Base-by-base conservation (phyloP, 2,888 invertebrate genomes). In the Napeogenes sylphis region DNA sequence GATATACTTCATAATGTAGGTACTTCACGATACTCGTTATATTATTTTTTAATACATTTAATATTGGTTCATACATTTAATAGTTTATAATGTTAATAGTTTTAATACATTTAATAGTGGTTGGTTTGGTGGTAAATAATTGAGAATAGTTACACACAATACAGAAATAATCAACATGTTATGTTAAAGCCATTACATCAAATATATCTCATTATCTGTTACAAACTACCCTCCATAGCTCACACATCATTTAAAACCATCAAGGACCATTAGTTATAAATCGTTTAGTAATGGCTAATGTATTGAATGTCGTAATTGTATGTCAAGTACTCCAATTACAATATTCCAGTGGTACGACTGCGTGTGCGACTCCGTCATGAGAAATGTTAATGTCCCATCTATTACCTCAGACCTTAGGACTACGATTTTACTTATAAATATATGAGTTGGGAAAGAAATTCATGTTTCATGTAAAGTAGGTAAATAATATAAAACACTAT, bases 221-320 rank as follows among this genome's bases (percentile, higher is more conserved):
- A n/a, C 21, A 30, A 21, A 51, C 21, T 10, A 51, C 10, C 8
- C 51, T 21, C 8, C 42, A 42, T 35, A 35, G 35, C 2, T 21
- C 47, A 21, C 47, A n/a, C n/a, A n/a, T 14, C 63, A 56, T 63
- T 67, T 46, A 67, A 61, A 57, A 57, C 21, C 63, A 67, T 63
- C 63, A 59, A 63, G 58, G 45, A 42, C 61, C 67, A 65, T 67
- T 63, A 59, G 45, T 57, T 63, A 63, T 67, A 67, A 67, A 61
- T 67, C 63, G 61, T 61, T 67, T 57, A 56, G 58, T 63, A 65
- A 59, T 62, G 38, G 60, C 58, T 59, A 67, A 65, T 60, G 61
- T 62, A 65, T 67, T 65, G 65, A 61, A 65, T 58, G 59, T 63
- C 58, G 64, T 67, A 65, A 67, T 69, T 69, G 68, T 68, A 64